Evolutionary conservation across 2,797 vertebrate species (phyloP), one percentile per base, ranked within the genome.

Genomic region (Enteromius fasciolatus): DNA sequence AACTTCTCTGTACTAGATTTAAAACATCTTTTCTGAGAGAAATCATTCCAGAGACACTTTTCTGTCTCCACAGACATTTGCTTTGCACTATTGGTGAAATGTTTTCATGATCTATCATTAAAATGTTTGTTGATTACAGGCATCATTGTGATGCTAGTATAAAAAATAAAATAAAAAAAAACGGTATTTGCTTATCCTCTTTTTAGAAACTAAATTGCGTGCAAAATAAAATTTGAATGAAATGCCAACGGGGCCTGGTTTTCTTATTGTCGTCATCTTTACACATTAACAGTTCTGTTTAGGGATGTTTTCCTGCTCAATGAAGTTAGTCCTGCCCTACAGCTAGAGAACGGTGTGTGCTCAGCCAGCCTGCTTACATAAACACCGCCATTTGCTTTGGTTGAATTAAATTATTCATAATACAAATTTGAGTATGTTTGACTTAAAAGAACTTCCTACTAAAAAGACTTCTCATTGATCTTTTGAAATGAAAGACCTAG

Each of bases 361-460:
- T 74, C 41, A 31, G 39, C 59, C 57, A 77, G 39, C 3, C 15
- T 77, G 39, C 72, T 64, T 77, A 48, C 57, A 77, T 64, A 64
- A 64, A 77, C 64, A 48, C 41, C 3, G 4, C 10, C 7, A 3
- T 28, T 61, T 64, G 25, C 17, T 31, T 77, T 46, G 50, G 31
- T 54, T 74, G 48, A 36, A 20, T 28, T 77, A 0, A 63, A 63
- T 63, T 76, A 76, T 76, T 63, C 44, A 63, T 46, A 76, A 76
- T n/a, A 76, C 39, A 76, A 46, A 63, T 63, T 64, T 57, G 12
- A 54, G 31, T 23, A 15, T 36, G 31, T 39, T 74, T 39, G 72
- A 57, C 72, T 57, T 57, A 39, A 57, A 54, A 54, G 1, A 20
- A 36, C 15, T 39, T 74, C 36, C 31, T 23, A 9, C 50, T 36